phyloP scores from a whole-genome alignment of 2,888 invertebrate genomes.

The Gonocerus acuteangulatus region DNA sequence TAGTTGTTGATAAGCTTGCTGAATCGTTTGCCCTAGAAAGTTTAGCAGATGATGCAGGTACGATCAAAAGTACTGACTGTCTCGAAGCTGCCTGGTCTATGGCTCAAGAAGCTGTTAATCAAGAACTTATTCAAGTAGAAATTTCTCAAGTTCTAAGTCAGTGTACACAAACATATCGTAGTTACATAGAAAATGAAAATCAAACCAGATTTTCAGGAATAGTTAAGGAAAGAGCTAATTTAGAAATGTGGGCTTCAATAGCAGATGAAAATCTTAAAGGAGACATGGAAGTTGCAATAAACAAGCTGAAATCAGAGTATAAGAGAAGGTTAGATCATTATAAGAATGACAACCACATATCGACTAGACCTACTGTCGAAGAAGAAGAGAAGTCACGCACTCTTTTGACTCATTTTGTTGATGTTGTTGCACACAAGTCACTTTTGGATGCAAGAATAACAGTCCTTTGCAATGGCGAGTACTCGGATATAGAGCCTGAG shows the following conservation, averaged over 20 bases:
- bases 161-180: conserved; percentile 62
- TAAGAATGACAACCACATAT: conserved; percentile 43
- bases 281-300: conserved; percentile 64
- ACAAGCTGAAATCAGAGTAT: conserved; percentile 59
- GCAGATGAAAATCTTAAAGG: conserved; percentile 62
- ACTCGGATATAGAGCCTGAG: conserved; percentile 23
- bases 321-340: conserved; percentile 56
- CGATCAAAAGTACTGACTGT: conserved; percentile 27
- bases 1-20: conserved; percentile 60
- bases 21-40: conserved; percentile 63
- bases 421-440: conserved; percentile 64
- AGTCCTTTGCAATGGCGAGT: conserved; percentile 55
- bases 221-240: conserved; percentile 53
- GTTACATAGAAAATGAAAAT: conserved; percentile 37
- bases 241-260: conserved; percentile 67
- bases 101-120: conserved; percentile 66
- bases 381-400: conserved; percentile 41
- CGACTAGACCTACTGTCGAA: conserved; percentile 34
- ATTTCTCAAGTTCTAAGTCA: conserved; percentile 64
- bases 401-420: conserved; percentile 58
- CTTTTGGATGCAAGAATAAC: conserved; percentile 67
- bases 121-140: conserved; percentile 68
- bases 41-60: conserved; percentile 44
- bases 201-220: conserved; percentile 35
- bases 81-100: conserved; percentile 66